A percentile compares a stretch with the other conserved stretches of the same genome.
Evolutionary conservation across 2,113 vertebrate genomes (phyloP).

Genomic region (Rhodinocichla rosea): DNA sequence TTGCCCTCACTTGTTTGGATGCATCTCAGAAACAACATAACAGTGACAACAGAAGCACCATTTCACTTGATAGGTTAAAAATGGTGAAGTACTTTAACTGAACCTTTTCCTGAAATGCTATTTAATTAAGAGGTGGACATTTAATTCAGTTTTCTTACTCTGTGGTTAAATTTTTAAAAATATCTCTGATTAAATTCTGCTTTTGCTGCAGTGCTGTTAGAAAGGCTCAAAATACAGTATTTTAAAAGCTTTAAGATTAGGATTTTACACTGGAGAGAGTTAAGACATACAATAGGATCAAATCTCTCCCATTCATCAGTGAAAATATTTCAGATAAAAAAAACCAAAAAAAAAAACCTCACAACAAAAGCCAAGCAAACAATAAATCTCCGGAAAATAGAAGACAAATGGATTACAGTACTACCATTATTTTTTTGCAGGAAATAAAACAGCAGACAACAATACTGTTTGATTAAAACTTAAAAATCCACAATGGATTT

Average conservation of each 20-base stretch:
- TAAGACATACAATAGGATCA: background rate
- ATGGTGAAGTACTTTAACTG: background rate
- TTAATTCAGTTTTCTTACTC: background rate
- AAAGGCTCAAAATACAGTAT: background rate
- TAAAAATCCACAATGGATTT: background rate
- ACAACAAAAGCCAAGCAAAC: background rate
- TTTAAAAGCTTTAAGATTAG: background rate
- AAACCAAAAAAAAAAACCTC: background rate
- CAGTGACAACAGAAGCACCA: background rate
- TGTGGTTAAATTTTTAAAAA: background rate
- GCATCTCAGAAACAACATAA: background rate
- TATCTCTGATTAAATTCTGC: background rate
- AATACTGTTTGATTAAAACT: background rate
- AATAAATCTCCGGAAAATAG: background rate
- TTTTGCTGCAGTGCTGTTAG: background rate
- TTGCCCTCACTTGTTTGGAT: background rate
- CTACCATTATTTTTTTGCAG: background rate
- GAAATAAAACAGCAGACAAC: background rate
- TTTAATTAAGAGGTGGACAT: background rate
- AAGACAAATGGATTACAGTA: background rate
- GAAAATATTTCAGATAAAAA: background rate
- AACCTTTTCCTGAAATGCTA: background rate
- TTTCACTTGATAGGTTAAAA: background rate
- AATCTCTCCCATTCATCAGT: background rate
- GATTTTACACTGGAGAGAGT: background rate